A percentile compares a stretch with the other conserved stretches of the same genome.
These are phyloP conservation scores for Pogonomyrmex californicus DNA, from an alignment of 1,140 invertebrate species.

Conservation along the genomic window DNA sequence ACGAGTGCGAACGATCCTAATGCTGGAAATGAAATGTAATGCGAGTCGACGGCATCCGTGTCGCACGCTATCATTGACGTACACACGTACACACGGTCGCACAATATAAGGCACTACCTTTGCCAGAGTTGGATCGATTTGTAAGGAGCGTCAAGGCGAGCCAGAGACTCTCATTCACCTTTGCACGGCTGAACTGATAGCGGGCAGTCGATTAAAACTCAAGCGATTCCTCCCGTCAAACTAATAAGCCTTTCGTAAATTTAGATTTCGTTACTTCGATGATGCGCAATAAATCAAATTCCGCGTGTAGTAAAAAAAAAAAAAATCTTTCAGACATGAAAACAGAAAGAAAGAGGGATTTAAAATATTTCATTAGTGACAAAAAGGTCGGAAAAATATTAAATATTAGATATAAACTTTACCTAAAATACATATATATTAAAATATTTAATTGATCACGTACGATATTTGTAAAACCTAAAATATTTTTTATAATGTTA, in stretches of 20 bases:
- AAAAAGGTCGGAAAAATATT: neutral
- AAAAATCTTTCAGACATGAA: neutral
- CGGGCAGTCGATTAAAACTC: conserved; percentile 40
- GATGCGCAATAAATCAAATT: neutral
- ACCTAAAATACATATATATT: neutral
- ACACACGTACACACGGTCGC: neutral
- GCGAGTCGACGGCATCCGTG: conserved; percentile 56
- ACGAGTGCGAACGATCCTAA: conserved; percentile 54
- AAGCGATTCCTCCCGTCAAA: neutral
- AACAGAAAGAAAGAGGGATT: neutral
- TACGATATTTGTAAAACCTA: neutral
- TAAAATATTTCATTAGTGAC: neutral
- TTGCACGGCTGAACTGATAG: conserved; percentile 50
- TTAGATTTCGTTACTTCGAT: neutral
- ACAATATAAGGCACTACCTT: conserved; percentile 66
- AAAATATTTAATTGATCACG: neutral
- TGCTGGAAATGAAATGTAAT: conserved; percentile 68
- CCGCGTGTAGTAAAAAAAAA: neutral
- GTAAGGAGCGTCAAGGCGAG: conserved; percentile 85
- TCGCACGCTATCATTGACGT: conserved; percentile 46
- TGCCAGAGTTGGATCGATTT: conserved; percentile 82
- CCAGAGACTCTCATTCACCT: conserved; percentile 83
- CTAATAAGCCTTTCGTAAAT: neutral
- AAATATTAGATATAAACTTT: neutral
- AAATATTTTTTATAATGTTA: conserved; percentile 3